Evolutionary conservation across 2,888 invertebrate genomes (phyloP).

Genomic region (Euplexia lucipara): DNA sequence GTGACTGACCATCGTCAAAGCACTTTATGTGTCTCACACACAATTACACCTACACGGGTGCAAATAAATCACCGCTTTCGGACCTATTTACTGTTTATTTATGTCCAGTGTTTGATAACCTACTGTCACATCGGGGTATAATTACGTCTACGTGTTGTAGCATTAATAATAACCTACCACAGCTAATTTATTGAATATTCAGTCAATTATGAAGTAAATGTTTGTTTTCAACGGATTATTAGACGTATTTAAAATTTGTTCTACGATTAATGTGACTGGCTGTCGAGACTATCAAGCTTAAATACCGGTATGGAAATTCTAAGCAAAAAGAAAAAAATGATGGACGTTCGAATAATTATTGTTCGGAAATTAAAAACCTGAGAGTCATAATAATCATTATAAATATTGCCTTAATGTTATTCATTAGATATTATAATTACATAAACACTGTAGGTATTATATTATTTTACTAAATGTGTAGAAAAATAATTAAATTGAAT

Average conservation of each 20-base stretch:
- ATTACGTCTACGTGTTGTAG: conserved; percentile 55
- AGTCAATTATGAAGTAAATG: conserved; percentile 34
- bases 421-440: conserved; percentile 29
- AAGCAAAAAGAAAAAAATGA: conserved; percentile 25
- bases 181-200: conserved; percentile 48
- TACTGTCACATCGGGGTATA: conserved; percentile 49
- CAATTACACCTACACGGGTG: conserved; percentile 42
- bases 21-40: conserved; percentile 27
- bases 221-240: conserved; percentile 43
- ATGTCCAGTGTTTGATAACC: conserved; percentile 56
- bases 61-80: conserved; percentile 54
- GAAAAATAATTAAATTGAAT: conserved; percentile 14
- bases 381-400: conserved; percentile 29
- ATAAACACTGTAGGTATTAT: conserved; percentile 16
- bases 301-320: conserved; percentile 29
- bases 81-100: conserved; percentile 55
- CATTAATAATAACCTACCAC: conserved; percentile 42
- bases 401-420: conserved; percentile 36
- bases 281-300: conserved; percentile 27
- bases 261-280: conserved; percentile 21
- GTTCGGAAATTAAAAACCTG: conserved; percentile 40
- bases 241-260: conserved; percentile 22
- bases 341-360: conserved; percentile 27
- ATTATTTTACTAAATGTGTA: conserved; percentile 19
- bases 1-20: conserved; percentile 37